phyloP scores from a whole-genome alignment of 2,113 vertebrate species.

The Lophius piscatorius region DNA sequence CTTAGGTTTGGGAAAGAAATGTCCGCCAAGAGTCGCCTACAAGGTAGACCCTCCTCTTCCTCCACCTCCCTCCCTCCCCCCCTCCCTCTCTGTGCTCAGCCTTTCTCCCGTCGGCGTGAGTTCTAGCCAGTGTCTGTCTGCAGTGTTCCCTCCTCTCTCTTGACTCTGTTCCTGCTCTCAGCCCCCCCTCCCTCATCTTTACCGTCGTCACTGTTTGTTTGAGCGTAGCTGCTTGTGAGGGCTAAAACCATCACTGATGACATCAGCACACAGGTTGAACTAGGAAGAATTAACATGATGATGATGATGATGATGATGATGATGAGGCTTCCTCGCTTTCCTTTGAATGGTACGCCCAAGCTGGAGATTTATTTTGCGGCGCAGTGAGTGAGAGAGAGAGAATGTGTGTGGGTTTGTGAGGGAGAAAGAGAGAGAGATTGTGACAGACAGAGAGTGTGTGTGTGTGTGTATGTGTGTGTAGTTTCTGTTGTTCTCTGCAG shows the following conservation, averaged over 20 bases:
- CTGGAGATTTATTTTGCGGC: conserved; percentile 64
- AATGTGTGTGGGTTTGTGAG: conserved; percentile 43
- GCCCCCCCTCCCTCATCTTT: conserved; percentile 34
- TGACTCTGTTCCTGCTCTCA: conserved; percentile 61
- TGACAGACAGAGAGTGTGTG: conserved; percentile 18
- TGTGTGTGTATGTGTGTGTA: conserved; percentile 30
- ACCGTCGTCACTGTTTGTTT: conserved; percentile 26
- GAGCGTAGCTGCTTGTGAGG: conserved; percentile 19
- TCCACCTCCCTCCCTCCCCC: conserved; percentile 49
- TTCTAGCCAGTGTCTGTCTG: conserved; percentile 71
- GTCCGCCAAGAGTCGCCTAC: conserved; percentile 96
- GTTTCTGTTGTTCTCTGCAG: conserved; percentile 45
- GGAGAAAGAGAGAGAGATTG: conserved; percentile 31
- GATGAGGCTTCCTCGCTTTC: conserved; percentile 9
- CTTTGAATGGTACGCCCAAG: conserved; percentile 27
- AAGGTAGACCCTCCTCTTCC: conserved; percentile 89
- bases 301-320: conserved; percentile 8
- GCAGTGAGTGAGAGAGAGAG: conserved; percentile 55
- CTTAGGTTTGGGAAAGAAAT: conserved; percentile 99
- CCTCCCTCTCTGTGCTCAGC: conserved; percentile 47
- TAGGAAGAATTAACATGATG: not conserved
- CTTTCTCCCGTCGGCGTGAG: conserved; percentile 68
- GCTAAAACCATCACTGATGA: conserved; percentile 3
- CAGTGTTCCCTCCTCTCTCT: conserved; percentile 63
- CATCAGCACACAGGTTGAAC: conserved; percentile 3